These are phyloP conservation scores for Microctonus hyperodae DNA, from an alignment of 2,888 invertebrate genomes.

Conservation along the genomic window DNA sequence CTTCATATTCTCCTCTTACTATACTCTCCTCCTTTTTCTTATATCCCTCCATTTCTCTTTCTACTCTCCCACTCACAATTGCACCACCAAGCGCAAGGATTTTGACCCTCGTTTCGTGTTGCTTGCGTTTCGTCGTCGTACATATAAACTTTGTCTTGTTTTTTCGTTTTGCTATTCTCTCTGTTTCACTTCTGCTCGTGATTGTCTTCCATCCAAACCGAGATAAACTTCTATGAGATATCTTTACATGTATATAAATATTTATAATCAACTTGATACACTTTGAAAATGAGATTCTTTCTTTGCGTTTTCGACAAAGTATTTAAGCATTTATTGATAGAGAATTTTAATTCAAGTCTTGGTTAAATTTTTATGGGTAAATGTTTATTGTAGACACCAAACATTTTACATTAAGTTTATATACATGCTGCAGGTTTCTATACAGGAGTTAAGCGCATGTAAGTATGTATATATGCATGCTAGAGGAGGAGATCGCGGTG, in stretches of 20 bases:
- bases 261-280: too few relatives aligned
- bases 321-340: background rate
- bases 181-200: background rate
- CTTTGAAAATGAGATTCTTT: too few relatives aligned
- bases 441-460: constrained; percentile 29
- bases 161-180: constrained; percentile 49
- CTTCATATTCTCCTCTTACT: constrained; percentile 42
- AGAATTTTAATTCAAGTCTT: background rate
- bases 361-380: background rate
- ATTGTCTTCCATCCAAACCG: background rate
- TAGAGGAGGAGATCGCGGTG: constrained; percentile 43
- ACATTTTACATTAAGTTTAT: background rate
- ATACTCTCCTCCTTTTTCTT: constrained; percentile 34
- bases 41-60: constrained; percentile 32
- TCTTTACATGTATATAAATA: too few relatives aligned
- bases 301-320: too few relatives aligned
- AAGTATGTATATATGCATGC: constrained; percentile 22
- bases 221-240: too few relatives aligned
- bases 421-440: background rate
- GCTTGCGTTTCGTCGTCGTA: constrained; percentile 59
- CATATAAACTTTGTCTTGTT: constrained; percentile 56
- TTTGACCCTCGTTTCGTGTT: constrained; percentile 63
- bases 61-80: constrained; percentile 30
- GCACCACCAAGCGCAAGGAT: constrained; percentile 61
- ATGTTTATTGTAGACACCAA: background rate